Conservation (phyloP, 2,113 vertebrate species). For the Catharus fuscescens region DNA sequence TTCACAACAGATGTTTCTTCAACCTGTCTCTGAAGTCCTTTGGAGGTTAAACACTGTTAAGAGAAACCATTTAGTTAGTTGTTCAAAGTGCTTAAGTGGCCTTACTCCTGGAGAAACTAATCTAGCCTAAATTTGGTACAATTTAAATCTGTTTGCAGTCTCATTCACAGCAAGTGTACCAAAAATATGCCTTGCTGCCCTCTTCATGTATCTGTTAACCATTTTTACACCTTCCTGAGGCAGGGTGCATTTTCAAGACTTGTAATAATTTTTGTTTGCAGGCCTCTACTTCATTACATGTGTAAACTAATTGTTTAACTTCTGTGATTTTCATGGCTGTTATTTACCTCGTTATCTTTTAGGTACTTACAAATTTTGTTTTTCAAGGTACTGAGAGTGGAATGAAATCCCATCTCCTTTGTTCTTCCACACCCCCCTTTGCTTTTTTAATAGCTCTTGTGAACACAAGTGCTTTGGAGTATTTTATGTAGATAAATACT, state of each 20-base stretch:
- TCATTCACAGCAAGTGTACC: neutral
- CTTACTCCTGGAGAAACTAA: neutral
- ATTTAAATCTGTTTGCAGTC: neutral
- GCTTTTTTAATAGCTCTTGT: neutral
- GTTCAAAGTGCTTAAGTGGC: neutral
- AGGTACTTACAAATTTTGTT: neutral
- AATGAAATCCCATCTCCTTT: neutral
- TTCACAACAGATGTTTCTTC: neutral
- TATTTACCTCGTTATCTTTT: neutral
- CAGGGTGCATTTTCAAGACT: neutral
- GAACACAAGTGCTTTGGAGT: neutral
- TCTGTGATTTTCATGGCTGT: neutral
- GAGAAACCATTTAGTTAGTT: neutral
- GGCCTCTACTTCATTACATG: neutral
- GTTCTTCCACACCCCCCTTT: accelerated
- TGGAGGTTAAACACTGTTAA: neutral
- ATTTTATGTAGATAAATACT: neutral
- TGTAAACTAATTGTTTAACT: neutral
- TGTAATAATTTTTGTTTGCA: neutral
- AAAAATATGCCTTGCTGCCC: neutral
- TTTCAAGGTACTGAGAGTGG: neutral
- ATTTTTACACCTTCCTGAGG: neutral
- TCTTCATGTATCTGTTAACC: neutral
- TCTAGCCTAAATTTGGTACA: neutral
- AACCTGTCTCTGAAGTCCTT: neutral